Evolutionary conservation across 2,888 invertebrate species (phyloP), one percentile per base, ranked within the genome.

Genomic region (Chloroclysta siterata): DNA sequence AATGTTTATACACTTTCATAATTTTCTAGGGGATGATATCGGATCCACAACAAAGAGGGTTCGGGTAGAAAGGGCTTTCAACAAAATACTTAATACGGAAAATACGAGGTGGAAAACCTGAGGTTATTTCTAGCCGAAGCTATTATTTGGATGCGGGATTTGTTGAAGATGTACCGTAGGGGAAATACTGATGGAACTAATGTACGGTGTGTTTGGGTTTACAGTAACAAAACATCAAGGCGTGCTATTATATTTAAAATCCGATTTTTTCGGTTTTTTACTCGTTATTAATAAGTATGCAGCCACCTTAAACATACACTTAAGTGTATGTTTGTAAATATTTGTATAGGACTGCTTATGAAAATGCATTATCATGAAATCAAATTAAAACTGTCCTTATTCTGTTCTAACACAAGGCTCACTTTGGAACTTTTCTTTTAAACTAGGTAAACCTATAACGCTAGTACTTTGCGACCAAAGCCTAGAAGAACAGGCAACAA

Each of bases 1-100:
- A 92, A 91, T 91, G 90, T 93, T 91, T 90, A 91, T 91, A 92
- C 91, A 90, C 88, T 90, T 91, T 90, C 89, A 92, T 92, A 92
- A 92, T 92, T 91, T 89, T 83, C 85, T 89, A 82, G 92, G 67
- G 92, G 90, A 87, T 89, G 85, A 87, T 88, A 90, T 89, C 87
- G 83, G 79, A 88, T 85, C 80, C 81, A 78, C 76, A 74, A 81
- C 80, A 84, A 83, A 80, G 85, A 85, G 87, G 90, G 89, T 85
- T 75, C 77, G 79, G 69, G 73, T 68, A 71, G 79, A 82, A 82
- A 83, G 83, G 85, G 88, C 86, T 89, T 89, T 89, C 89, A 85
- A 86, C 87, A 86, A 87, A 89, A 89, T 89, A 85, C 89, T 88
- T 88, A 88, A 87, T 86, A 85, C 82, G 84, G 82, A 85, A 90